These are phyloP conservation scores for Montipora foliosa DNA, from an alignment of 64 coral and sea anemone genomes.

Conservation along the genomic window DNA sequence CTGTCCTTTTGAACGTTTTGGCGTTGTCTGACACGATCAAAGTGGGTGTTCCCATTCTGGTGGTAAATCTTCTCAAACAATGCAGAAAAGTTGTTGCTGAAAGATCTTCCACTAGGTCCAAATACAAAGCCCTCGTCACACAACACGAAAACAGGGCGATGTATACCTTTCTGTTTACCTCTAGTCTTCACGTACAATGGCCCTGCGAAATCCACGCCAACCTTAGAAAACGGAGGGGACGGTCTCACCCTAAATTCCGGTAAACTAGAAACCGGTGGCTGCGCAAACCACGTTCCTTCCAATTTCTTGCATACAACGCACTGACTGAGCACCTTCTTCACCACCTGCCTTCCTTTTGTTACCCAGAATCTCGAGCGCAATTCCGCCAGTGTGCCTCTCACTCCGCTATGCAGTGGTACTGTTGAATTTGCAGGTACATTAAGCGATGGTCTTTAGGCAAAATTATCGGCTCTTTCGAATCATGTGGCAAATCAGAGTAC, in stretches of 20 bases:
- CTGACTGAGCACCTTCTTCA: constrained; percentile 17
- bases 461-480: constrained; percentile 51
- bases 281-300: constrained; percentile 5
- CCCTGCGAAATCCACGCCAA: constrained; percentile 26
- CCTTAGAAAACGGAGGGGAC: constrained; percentile 43
- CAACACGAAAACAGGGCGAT: not conserved
- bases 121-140: not conserved
- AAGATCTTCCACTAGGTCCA: not conserved
- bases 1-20: not conserved
- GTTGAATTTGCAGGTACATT: constrained; percentile 34
- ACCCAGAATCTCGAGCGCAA: constrained; percentile 55
- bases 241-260: constrained; percentile 15
- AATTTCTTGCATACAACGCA: constrained; percentile 42
- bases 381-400: constrained; percentile 46
- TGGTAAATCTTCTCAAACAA: not conserved
- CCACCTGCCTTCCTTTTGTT: constrained; percentile 34
- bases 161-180: not conserved
- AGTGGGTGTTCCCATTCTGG: not conserved
- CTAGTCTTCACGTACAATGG: not conserved
- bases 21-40: not conserved
- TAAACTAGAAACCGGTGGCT: constrained; percentile 24
- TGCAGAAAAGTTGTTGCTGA: not conserved
- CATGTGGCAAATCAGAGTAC: constrained; percentile 21
- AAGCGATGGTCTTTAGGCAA: constrained; percentile 62
- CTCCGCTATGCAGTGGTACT: constrained; percentile 62